Conservation (phyloP, 2,113 vertebrate genomes). For the Ivindomyrus marchei region DNA sequence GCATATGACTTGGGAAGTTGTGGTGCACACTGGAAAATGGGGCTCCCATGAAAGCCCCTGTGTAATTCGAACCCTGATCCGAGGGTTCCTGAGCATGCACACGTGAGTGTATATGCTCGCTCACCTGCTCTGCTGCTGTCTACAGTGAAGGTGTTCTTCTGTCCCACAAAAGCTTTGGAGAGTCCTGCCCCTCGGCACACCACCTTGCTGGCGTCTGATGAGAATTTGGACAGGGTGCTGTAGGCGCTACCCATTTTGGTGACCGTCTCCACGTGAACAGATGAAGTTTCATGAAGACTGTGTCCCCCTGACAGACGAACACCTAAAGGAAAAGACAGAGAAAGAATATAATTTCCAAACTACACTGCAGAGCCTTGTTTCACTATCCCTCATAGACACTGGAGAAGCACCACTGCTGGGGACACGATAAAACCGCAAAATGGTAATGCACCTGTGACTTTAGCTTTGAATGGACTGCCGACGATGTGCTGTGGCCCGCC, state of each 20-base stretch:
- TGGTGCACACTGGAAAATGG: too few species aligned
- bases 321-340: slow-evolving; percentile 50
- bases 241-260: slow-evolving; percentile 69
- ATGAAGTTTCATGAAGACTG: slow-evolving; percentile 92
- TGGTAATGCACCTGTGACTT: slow-evolving; percentile 77
- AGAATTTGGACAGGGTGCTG: slow-evolving; percentile 71
- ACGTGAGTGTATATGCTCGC: neutral
- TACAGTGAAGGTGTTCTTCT: slow-evolving; percentile 88
- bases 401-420: neutral
- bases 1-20: too few species aligned
- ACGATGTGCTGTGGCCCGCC: slow-evolving; percentile 92
- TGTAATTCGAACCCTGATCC: too few species aligned
- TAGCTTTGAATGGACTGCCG: slow-evolving; percentile 94
- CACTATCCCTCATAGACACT: neutral
- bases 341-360: neutral
- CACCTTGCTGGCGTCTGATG: slow-evolving; percentile 84
- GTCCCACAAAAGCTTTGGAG: slow-evolving; percentile 73
- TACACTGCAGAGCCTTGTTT: neutral
- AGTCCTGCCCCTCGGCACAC: slow-evolving; percentile 79
- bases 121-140: slow-evolving; percentile 93
- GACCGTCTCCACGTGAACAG: slow-evolving; percentile 84
- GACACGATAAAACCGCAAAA: neutral
- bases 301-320: slow-evolving; percentile 84
- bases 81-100: neutral
- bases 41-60: too few species aligned